A percentile compares a stretch with the other conserved stretches of the same genome.
phyloP scores from a whole-genome alignment of 1,140 invertebrate species.

The Cherax destructor region DNA sequence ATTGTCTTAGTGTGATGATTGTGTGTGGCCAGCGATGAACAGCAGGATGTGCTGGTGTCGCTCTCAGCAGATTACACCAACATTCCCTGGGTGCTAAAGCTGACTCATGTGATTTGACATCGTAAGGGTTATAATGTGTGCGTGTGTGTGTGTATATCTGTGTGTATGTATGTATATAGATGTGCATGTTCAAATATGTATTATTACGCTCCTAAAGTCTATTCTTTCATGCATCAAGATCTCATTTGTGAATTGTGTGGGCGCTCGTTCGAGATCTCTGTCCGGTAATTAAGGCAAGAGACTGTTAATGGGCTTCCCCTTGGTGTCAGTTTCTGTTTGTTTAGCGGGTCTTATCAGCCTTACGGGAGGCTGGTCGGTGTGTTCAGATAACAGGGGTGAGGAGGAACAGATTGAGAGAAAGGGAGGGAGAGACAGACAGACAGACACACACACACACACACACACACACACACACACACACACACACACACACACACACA shows the following conservation, averaged over 20 bases:
- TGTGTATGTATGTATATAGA: neutral
- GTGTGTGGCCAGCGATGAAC: neutral
- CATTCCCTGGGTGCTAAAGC: too few species aligned
- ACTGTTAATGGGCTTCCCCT: too few species aligned
- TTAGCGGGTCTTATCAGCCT: neutral
- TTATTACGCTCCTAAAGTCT: too few species aligned
- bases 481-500: neutral
- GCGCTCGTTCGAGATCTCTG: too few species aligned
- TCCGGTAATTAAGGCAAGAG: too few species aligned
- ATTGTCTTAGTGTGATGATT: neutral
- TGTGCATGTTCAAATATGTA: neutral
- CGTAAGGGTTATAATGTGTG: slow-evolving; percentile 12
- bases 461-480: neutral
- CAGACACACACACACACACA: too few species aligned
- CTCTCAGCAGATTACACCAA: too few species aligned
- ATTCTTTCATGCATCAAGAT: too few species aligned
- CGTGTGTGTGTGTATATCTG: slow-evolving; percentile 13
- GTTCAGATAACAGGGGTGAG: neutral
- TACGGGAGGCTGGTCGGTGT: neutral
- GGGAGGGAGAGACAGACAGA: too few species aligned
- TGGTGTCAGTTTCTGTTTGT: neutral
- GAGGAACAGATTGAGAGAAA: too few species aligned
- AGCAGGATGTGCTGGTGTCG: neutral
- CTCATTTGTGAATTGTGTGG: too few species aligned
- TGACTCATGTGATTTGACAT: too few species aligned